Percentiles rank a stretch among this genome's conserved stretches.
These are phyloP conservation scores for Caenorhabditis panamensis DNA, from an alignment of 2,888 invertebrate genomes.

Conservation along the genomic window DNA sequence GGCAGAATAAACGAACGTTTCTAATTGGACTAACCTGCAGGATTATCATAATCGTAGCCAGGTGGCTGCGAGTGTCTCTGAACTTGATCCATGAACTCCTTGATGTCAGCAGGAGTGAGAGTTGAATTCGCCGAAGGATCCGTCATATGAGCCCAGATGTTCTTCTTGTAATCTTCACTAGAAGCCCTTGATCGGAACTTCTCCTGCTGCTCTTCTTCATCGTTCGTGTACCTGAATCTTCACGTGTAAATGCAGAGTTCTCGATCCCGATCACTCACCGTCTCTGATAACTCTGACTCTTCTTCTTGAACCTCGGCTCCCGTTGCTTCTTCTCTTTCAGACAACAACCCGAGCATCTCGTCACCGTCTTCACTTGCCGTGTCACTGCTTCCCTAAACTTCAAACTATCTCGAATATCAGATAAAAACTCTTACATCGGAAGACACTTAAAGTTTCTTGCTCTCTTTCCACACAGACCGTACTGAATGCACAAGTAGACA, in stretches of 20 bases:
- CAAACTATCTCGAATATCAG: not conserved
- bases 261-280: conserved; percentile 8
- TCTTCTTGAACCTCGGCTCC: conserved; percentile 49
- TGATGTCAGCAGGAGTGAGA: conserved; percentile 36
- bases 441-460: conserved; percentile 55
- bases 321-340: conserved; percentile 27
- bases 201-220: conserved; percentile 40
- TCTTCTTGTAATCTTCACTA: conserved; percentile 52
- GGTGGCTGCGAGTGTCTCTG: conserved; percentile 54
- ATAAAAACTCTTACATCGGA: conserved; percentile 36
- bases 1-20: not conserved
- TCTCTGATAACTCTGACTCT: conserved; percentile 58
- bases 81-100: conserved; percentile 46
- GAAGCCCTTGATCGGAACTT: conserved; percentile 36
- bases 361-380: conserved; percentile 23
- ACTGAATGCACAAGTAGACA: conserved; percentile 73
- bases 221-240: conserved; percentile 36
- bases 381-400: conserved; percentile 20
- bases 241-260: not conserved
- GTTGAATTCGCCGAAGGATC: conserved; percentile 44
- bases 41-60: conserved; percentile 29
- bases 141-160: conserved; percentile 44
- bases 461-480: conserved; percentile 62
- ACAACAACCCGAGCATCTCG: conserved; percentile 35
- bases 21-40: conserved; percentile 25